These are phyloP conservation scores for Argyresthia albistria DNA, from an alignment of 2,888 invertebrate genomes.

Conservation along the genomic window DNA sequence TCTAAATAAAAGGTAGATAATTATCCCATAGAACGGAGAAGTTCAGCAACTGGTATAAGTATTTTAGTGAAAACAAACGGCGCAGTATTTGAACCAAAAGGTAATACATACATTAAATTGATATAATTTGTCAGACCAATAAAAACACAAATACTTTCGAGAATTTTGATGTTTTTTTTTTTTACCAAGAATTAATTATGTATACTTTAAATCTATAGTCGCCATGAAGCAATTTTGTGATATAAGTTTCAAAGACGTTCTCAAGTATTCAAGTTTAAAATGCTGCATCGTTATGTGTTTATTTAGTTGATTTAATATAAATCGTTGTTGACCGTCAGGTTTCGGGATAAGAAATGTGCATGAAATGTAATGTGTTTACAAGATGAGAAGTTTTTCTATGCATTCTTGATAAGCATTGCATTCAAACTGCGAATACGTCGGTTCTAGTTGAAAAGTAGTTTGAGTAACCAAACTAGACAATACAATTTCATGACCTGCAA, in stretches of 20 bases:
- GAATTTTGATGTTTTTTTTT: conserved; percentile 1
- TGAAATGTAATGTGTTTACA: background rate
- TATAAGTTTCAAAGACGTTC: background rate
- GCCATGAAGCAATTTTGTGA: background rate
- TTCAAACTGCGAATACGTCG: background rate
- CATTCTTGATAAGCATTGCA: background rate
- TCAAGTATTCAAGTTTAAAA: background rate
- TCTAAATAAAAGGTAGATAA: conserved; percentile 13
- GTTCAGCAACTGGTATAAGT: conserved; percentile 8
- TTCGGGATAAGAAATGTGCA: background rate
- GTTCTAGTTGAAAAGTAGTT: background rate
- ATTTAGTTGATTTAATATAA: background rate
- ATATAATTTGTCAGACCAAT: conserved; percentile 3
- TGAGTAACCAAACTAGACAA: background rate
- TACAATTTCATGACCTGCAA: background rate
- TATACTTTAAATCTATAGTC: conserved; percentile 4
- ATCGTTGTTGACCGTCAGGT: background rate
- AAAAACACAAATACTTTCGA: conserved; percentile 7
- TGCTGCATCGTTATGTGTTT: background rate
- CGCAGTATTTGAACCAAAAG: conserved; percentile 7
- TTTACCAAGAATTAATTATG: conserved; percentile 6
- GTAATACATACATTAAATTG: conserved; percentile 8
- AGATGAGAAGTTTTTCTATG: background rate
- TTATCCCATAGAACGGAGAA: conserved; percentile 7
- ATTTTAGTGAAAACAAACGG: conserved; percentile 9